Percentiles rank a stretch among this genome's conserved stretches.
phyloP scores from a whole-genome alignment of 1,140 invertebrate genomes.

The Zaprionus kolodkinae region DNA sequence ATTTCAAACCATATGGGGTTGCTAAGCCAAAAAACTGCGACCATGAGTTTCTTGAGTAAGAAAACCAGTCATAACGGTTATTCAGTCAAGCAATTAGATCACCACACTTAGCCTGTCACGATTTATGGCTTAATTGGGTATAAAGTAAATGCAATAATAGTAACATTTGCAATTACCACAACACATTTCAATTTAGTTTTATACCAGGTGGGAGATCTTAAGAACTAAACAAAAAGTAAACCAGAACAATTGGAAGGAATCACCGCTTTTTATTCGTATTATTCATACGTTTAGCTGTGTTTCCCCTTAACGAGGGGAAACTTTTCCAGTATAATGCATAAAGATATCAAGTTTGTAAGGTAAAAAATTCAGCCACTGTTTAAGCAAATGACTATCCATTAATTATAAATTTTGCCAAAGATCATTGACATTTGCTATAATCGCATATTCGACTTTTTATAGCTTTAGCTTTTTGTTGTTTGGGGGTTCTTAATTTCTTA shows the following conservation, averaged over 20 bases:
- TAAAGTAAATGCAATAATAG: slow-evolving; percentile 3
- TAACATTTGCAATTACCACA: slow-evolving; percentile 1
- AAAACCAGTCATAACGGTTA: slow-evolving; percentile 25
- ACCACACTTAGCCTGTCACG: slow-evolving; percentile 21
- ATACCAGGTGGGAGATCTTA: not conserved
- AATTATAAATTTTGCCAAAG: not conserved
- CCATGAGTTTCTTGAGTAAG: slow-evolving; percentile 10
- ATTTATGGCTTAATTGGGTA: slow-evolving; percentile 5
- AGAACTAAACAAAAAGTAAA: not conserved
- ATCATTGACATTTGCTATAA: not conserved
- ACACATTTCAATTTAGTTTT: slow-evolving; percentile 1
- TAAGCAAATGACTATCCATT: not conserved
- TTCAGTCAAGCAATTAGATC: slow-evolving; percentile 61
- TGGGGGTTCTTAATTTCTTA: not conserved
- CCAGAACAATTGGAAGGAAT: not conserved
- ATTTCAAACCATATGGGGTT: slow-evolving; percentile 6
- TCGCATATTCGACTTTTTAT: not conserved
- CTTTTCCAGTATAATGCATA: not conserved
- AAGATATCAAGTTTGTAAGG: not conserved
- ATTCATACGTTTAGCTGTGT: not conserved
- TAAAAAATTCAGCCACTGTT: not conserved
- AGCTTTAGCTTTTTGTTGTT: not conserved
- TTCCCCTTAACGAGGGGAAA: not conserved
- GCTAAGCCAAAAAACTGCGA: not conserved
- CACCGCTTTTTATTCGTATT: not conserved